Conservation (phyloP, 2,797 vertebrate species). For the Anableps anableps region DNA sequence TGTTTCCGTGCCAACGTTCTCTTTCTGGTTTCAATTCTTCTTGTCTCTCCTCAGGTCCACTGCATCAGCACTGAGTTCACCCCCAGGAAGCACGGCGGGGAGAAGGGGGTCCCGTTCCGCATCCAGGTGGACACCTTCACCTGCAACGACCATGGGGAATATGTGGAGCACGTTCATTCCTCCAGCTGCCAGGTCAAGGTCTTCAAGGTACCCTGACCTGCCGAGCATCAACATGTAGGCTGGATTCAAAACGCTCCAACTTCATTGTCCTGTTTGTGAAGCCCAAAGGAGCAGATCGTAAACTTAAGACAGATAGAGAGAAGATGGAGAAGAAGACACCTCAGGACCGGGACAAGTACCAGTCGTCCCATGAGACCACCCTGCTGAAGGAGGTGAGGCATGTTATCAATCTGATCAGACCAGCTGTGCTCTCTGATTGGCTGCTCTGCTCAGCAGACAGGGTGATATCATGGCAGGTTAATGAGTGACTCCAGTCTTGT, state of each 20-base stretch:
- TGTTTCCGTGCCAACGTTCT: too few species aligned
- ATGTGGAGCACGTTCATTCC: conserved; percentile 90
- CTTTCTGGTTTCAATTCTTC: not conserved
- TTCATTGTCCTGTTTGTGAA: conserved; percentile 47
- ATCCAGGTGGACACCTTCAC: conserved; percentile 95
- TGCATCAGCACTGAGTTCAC: conserved; percentile 99
- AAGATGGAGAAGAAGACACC: conserved; percentile 92
- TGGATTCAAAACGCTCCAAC: not conserved
- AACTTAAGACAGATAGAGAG: conserved; percentile 95
- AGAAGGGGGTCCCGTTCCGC: conserved; percentile 95
- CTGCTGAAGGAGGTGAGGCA: conserved; percentile 88
- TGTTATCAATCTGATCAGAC: not conserved
- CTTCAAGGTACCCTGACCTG: conserved; percentile 87
- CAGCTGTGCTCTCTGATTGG: not conserved
- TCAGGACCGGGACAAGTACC: conserved; percentile 94
- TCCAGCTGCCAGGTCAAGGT: conserved; percentile 98
- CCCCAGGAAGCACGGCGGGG: conserved; percentile 93
- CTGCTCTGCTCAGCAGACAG: not conserved
- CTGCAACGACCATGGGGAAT: conserved; percentile 88
- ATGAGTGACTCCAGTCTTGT: conserved; percentile 30
- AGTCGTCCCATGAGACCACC: conserved; percentile 89
- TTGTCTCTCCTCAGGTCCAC: conserved; percentile 84
- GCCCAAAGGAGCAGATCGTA: conserved; percentile 97
- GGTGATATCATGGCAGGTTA: conserved; percentile 20
- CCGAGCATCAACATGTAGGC: not conserved